These are phyloP conservation scores for Drosophila pachea DNA, from an alignment of 1,140 invertebrate genomes.

Conservation along the genomic window DNA sequence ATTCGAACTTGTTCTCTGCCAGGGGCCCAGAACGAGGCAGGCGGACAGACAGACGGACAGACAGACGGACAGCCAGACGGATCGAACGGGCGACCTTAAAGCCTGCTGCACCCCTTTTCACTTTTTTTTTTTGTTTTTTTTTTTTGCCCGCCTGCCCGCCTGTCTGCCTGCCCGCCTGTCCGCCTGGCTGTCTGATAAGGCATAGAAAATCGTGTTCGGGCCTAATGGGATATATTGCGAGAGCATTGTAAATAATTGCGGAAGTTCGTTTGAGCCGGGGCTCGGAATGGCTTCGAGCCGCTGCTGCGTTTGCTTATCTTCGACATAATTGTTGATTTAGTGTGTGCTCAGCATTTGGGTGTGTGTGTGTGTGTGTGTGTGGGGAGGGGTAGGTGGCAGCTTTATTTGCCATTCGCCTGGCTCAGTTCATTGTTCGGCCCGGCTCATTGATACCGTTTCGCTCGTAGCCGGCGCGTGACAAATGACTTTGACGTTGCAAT, in stretches of 20 bases:
- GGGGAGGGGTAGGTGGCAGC: slow-evolving; percentile 3
- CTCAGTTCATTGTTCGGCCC: slow-evolving; percentile 70
- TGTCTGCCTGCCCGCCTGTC: too few relatives aligned
- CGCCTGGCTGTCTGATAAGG: slow-evolving; percentile 18
- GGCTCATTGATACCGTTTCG: slow-evolving; percentile 60
- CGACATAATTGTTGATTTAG: slow-evolving; percentile 73
- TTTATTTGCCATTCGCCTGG: slow-evolving; percentile 63
- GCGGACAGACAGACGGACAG: too few relatives aligned
- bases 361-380: too few relatives aligned
- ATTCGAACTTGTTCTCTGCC: slow-evolving; percentile 12
- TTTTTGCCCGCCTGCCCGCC: slow-evolving; percentile 5
- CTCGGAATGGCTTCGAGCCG: slow-evolving; percentile 1
- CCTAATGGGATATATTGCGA: slow-evolving; percentile 57
- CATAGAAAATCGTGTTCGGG: slow-evolving; percentile 46
- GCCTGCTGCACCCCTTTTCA: slow-evolving; percentile 57
- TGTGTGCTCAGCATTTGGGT: slow-evolving; percentile 71
- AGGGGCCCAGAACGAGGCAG: background rate
- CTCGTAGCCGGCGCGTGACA: slow-evolving; percentile 66
- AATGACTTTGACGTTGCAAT: slow-evolving; percentile 77
- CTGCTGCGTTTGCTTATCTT: slow-evolving; percentile 60
- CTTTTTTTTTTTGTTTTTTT: background rate
- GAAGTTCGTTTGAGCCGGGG: slow-evolving; percentile 56
- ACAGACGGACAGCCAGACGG: background rate
- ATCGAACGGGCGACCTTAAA: background rate
- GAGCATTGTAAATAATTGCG: slow-evolving; percentile 71